These are phyloP conservation scores for Drosophila mimica DNA, from an alignment of 2,888 invertebrate genomes.

Conservation along the genomic window DNA sequence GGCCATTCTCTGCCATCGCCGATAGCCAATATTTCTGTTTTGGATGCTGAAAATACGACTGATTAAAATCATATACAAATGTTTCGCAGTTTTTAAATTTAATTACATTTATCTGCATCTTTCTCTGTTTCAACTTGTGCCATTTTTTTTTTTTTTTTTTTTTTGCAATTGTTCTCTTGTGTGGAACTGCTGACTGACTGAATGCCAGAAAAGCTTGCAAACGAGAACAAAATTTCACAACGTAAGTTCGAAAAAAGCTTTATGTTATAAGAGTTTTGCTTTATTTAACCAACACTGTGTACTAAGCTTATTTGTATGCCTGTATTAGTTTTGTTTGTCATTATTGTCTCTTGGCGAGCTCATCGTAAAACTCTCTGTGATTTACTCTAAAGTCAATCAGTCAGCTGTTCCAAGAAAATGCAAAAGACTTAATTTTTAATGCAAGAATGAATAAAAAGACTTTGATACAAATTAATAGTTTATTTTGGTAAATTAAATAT, in stretches of 20 bases:
- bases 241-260: slow-evolving; percentile 2
- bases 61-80: not conserved
- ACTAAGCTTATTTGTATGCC: not conserved
- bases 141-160: not conserved
- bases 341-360: not conserved
- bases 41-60: not conserved
- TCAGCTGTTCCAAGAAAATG: not conserved
- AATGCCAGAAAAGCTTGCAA: not conserved
- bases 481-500: not conserved
- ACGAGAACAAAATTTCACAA: slow-evolving; percentile 18
- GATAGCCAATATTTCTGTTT: slow-evolving; percentile 28
- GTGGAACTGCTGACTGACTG: slow-evolving; percentile 7
- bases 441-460: not conserved
- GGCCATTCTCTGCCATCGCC: slow-evolving; percentile 18
- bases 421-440: not conserved
- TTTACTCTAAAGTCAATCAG: not conserved
- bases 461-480: not conserved
- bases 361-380: not conserved
- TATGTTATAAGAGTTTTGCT: not conserved
- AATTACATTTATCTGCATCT: slow-evolving; percentile 6
- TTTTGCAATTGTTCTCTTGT: not conserved
- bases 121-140: not conserved
- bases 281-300: not conserved
- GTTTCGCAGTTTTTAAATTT: not conserved
- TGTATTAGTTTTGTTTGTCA: not conserved